Evolutionary conservation across 2,797 vertebrate genomes (phyloP), one percentile per base, ranked within the genome.

Genomic region (Muraenolepis orangiensis): DNA sequence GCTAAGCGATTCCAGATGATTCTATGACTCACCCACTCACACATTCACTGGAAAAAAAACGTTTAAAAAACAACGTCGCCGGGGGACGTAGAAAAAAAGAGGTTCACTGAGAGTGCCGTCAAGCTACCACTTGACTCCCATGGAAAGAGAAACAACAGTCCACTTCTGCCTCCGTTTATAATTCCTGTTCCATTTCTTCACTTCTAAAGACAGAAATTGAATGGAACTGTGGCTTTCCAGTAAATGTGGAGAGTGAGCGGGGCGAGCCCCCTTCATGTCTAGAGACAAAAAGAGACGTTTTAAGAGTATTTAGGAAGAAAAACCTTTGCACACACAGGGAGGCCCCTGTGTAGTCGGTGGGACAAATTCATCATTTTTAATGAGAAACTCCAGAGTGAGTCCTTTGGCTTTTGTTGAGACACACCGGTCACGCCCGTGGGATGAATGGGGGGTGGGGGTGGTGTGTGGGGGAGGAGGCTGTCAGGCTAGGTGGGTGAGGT

Each of bases 1-100:
- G 81, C 78, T 83, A 93, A 94, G 78, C 76, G 81, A 86, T 79
- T 88, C 91, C 93, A 94, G 91, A 94, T 94, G 94, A 64, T 8
- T 88, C 51, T 69, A 40, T 90, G 89, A 90, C 80, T 90, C 86
- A 88, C 80, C 36, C 79, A 2, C 12, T 57, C 69, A n/a, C 76
- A 74, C 74, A 81, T 72, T 79, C 77, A 81, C 78, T 83, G 69
- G 28, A 84, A 88, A 87, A 29, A 85, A 88, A 87, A 75, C 26
- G 12, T 5, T 4, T 11, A 13, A 14, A 42, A 74, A 87, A 82
- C 77, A 76, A 71, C 76, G 30, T 20, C 14, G 20, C 42, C 11
- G 20, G 46, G 34, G 61, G 20, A n/a, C n/a, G n/a, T n/a, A n/a
- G 51, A 57, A 31, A 72, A 64, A 2, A 13, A 18, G 61, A 28